Conservation (phyloP, 2,113 vertebrate genomes). For the Aldabrachelys gigantea region DNA sequence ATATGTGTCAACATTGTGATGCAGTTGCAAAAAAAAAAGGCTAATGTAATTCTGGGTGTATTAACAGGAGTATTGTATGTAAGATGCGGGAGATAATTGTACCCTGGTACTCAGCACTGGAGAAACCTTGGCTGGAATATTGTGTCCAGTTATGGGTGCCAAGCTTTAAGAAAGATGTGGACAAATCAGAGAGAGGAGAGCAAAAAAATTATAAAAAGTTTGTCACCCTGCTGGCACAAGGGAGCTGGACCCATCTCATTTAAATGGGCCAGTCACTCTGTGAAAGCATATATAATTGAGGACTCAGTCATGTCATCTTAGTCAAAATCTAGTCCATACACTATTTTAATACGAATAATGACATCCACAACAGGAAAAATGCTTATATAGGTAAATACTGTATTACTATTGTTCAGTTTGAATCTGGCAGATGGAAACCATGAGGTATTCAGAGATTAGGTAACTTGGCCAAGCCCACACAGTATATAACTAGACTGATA, state of each 20-base stretch:
- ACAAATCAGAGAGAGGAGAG: no score
- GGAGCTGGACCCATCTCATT: neutral
- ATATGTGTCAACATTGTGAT: no score
- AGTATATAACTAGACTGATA: neutral
- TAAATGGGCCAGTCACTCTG: neutral
- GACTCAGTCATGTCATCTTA: slow-evolving; percentile 24
- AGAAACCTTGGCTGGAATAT: no score
- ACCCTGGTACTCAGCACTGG: no score
- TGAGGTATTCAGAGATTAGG: neutral
- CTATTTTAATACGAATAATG: slow-evolving; percentile 51
- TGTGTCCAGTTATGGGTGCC: no score
- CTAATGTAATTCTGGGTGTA: no score
- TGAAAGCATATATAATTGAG: neutral
- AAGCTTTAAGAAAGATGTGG: no score
- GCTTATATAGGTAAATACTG: neutral
- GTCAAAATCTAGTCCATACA: slow-evolving; percentile 41
- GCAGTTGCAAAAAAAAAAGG: no score
- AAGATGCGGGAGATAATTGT: no score
- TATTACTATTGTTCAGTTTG: slow-evolving; percentile 49
- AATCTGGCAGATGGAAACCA: slow-evolving; percentile 10
- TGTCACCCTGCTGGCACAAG: neutral
- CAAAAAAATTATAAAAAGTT: no score
- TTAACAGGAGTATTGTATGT: no score
- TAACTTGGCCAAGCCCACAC: neutral
- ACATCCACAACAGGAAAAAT: neutral